phyloP scores from a whole-genome alignment of 2,888 invertebrate species.

The Lasioglossum oenotherae region DNA sequence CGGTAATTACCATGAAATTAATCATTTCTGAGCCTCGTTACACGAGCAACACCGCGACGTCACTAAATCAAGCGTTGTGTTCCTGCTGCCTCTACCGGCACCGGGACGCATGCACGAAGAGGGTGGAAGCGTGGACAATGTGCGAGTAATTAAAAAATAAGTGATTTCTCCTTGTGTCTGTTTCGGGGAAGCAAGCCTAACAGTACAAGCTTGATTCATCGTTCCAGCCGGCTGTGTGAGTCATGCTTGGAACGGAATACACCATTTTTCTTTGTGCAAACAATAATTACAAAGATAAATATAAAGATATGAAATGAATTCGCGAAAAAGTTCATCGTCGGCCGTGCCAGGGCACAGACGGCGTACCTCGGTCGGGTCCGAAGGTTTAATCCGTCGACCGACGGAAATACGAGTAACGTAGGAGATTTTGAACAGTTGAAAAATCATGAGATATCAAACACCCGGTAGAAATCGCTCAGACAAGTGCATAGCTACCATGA shows the following conservation, averaged over 20 bases:
- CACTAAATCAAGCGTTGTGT: conserved; percentile 61
- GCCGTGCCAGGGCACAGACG: too few relatives aligned
- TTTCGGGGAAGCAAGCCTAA: not conserved
- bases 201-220: not conserved
- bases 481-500: conserved; percentile 14
- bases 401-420: too few relatives aligned
- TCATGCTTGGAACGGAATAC: not conserved
- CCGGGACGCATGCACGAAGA: conserved; percentile 14
- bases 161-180: not conserved
- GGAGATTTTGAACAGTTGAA: too few relatives aligned
- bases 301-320: too few relatives aligned
- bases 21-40: conserved; percentile 74
- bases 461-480: not conserved
- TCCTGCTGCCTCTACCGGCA: conserved; percentile 16
- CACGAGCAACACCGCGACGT: conserved; percentile 48
- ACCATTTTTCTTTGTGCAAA: not conserved
- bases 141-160: conserved; percentile 2
- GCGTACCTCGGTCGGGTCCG: too few relatives aligned
- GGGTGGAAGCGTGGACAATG: conserved; percentile 5
- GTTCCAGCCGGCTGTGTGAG: not conserved
- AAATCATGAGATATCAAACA: not conserved
- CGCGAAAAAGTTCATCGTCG: too few relatives aligned
- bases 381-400: too few relatives aligned
- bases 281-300: too few relatives aligned
- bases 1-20: conserved; percentile 80